Conservation (phyloP, 1,140 invertebrate species). For the Pararge aegeria region DNA sequence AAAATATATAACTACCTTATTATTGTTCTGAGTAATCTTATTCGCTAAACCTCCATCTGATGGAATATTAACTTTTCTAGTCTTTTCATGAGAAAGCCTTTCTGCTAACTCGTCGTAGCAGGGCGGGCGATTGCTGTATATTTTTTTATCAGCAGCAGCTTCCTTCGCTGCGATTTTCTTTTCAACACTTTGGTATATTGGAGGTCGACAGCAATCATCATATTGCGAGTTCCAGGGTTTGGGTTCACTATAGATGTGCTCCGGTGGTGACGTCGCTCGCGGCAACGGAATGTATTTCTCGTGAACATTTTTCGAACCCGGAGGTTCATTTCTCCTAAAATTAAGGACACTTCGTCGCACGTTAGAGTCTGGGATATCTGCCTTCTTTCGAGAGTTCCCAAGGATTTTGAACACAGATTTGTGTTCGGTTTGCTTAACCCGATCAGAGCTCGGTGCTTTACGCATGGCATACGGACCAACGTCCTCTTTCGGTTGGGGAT, state of each 20-base stretch:
- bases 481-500: slow-evolving; percentile 67
- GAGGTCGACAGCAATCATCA: slow-evolving; percentile 63
- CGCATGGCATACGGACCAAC: slow-evolving; percentile 64
- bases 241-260: slow-evolving; percentile 69
- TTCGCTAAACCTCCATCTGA: slow-evolving; percentile 54
- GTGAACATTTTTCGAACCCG: slow-evolving; percentile 63
- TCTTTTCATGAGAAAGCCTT: slow-evolving; percentile 62
- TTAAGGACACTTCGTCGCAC: slow-evolving; percentile 61
- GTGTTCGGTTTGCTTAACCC: slow-evolving; percentile 64
- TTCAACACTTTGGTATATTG: slow-evolving; percentile 68
- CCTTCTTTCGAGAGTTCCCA: slow-evolving; percentile 69
- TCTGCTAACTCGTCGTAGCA: slow-evolving; percentile 75
- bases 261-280: slow-evolving; percentile 53
- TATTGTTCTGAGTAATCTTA: slow-evolving; percentile 77
- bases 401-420: slow-evolving; percentile 73
- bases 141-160: slow-evolving; percentile 60
- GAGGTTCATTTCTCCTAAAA: slow-evolving; percentile 64
- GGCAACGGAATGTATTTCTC: slow-evolving; percentile 75
- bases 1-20: slow-evolving; percentile 86
- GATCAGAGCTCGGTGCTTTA: slow-evolving; percentile 71
- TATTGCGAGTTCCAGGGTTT: slow-evolving; percentile 57
- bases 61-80: slow-evolving; percentile 47
- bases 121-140: slow-evolving; percentile 63
- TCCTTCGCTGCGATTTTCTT: slow-evolving; percentile 64
- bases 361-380: slow-evolving; percentile 60